Conservation (phyloP, 2,888 invertebrate species). For the Hyposoter dolosus region DNA sequence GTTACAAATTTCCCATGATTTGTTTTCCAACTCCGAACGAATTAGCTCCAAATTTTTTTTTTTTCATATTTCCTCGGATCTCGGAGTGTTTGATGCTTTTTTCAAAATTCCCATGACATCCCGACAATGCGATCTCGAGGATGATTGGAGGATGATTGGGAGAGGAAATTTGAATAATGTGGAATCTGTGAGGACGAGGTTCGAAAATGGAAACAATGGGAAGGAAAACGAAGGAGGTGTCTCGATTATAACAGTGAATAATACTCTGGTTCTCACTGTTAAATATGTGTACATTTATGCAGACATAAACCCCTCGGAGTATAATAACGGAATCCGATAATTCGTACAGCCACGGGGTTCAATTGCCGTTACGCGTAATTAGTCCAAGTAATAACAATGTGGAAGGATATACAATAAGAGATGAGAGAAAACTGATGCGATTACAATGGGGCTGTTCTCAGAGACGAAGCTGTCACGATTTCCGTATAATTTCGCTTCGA, state of each 20-base stretch:
- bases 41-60: not conserved
- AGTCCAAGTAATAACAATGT: constrained; percentile 62
- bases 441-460: constrained; percentile 60
- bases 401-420: constrained; percentile 8
- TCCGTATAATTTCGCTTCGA: constrained; percentile 23
- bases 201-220: constrained; percentile 44
- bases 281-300: not conserved
- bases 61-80: not conserved
- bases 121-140: not conserved
- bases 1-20: not conserved
- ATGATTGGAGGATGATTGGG: not conserved
- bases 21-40: not conserved
- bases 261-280: constrained; percentile 43
- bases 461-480: constrained; percentile 33
- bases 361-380: constrained; percentile 67
- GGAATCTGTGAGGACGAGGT: not conserved
- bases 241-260: constrained; percentile 40
- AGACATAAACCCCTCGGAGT: not conserved
- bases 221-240: constrained; percentile 32
- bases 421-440: constrained; percentile 26
- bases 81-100: not conserved
- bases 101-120: not conserved
- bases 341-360: constrained; percentile 57
- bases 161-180: constrained; percentile 19
- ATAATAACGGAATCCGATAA: constrained; percentile 65